phyloP scores from a whole-genome alignment of 2,113 vertebrate genomes.

The Indri indri region DNA sequence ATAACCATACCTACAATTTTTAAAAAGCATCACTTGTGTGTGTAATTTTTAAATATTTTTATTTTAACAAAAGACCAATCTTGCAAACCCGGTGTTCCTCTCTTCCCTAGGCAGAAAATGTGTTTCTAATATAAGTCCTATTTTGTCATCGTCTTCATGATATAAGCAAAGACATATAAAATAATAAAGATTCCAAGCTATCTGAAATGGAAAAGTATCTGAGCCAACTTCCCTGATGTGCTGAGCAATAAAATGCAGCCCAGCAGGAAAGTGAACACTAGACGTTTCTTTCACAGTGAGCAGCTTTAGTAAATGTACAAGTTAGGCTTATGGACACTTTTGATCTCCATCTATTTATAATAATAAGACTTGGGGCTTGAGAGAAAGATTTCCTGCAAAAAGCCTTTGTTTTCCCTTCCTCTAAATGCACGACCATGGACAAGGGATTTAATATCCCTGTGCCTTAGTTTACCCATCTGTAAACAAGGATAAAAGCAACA shows the following conservation, averaged over 20 bases:
- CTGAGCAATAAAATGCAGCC: not conserved
- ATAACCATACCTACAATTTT: not conserved
- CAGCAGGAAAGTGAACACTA: rapidly evolving
- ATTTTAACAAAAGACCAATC: not conserved
- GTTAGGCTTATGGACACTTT: not conserved
- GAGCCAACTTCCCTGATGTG: rapidly evolving
- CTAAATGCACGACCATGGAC: not conserved
- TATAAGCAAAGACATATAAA: not conserved
- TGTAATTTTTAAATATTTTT: not conserved
- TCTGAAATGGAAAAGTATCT: rapidly evolving
- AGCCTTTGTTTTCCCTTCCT: rapidly evolving
- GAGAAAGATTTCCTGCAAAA: rapidly evolving
- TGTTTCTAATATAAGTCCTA: rapidly evolving
- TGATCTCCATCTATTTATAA: not conserved
- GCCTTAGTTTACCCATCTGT: not conserved
- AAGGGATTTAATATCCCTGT: rapidly evolving
- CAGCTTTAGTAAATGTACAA: not conserved
- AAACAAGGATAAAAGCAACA: not conserved
- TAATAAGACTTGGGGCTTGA: not conserved
- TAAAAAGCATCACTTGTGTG: not conserved
- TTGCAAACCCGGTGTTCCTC: not conserved
- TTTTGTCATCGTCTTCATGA: not conserved
- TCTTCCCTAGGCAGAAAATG: not conserved
- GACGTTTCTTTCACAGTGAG: rapidly evolving
- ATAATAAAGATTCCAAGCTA: not conserved